Conservation (phyloP, 1,140 invertebrate genomes). For the Eriosoma lanigerum region DNA sequence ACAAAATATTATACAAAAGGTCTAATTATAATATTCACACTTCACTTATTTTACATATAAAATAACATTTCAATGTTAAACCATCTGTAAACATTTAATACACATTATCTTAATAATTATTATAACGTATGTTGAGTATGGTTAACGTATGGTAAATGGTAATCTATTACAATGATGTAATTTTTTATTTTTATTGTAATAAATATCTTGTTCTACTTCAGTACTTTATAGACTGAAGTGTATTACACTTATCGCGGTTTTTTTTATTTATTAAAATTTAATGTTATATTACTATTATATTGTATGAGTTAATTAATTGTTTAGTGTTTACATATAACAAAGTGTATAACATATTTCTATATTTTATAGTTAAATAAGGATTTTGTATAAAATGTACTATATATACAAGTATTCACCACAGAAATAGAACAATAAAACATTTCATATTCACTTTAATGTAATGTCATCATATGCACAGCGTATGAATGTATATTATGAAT, state of each 20-base stretch:
- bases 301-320: background rate
- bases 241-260: no score
- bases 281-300: background rate
- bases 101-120: background rate
- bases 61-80: background rate
- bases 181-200: slow-evolving; percentile 21
- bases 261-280: no score
- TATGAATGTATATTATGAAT: no score
- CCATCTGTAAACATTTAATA: background rate
- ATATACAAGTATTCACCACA: slow-evolving; percentile 1
- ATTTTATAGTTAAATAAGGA: background rate
- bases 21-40: background rate
- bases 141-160: no score
- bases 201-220: background rate
- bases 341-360: background rate
- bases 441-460: no score
- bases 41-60: background rate
- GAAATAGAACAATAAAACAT: no score
- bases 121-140: no score
- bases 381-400: background rate
- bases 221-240: background rate
- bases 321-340: background rate
- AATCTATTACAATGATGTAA: slow-evolving; percentile 6
- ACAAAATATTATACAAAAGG: background rate
- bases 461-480: no score